phyloP scores from a whole-genome alignment of 2,888 invertebrate genomes.

The Leucophenga maculata region DNA sequence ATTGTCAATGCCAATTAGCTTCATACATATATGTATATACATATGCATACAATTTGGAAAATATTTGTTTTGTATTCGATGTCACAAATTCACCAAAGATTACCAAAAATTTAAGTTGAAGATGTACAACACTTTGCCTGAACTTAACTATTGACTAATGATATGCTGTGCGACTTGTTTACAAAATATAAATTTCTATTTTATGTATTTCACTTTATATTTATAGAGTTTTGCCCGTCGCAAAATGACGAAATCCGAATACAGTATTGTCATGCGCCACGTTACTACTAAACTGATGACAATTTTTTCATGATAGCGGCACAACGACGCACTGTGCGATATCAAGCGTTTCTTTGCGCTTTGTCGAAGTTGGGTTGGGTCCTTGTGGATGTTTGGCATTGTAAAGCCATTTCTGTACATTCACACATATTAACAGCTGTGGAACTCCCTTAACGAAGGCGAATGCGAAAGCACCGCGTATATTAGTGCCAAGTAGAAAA shows the following conservation, averaged over 20 bases:
- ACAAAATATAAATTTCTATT: background rate
- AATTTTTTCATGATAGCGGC: background rate
- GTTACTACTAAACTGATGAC: constrained; percentile 1
- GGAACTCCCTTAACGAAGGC: background rate
- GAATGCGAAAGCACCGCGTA: too few species aligned
- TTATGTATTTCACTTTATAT: background rate
- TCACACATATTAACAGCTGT: constrained; percentile 5
- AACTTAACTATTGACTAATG: background rate
- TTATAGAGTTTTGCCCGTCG: background rate
- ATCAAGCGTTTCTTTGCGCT: background rate
- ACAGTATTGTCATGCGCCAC: background rate
- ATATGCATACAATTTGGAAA: background rate
- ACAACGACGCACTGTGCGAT: background rate
- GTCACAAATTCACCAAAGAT: background rate
- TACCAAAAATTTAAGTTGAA: background rate
- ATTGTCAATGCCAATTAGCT: too few species aligned
- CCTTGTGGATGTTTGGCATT: constrained; percentile 7
- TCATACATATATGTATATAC: too few species aligned
- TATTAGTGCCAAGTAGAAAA: too few species aligned
- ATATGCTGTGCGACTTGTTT: background rate
- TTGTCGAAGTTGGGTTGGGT: constrained; percentile 13
- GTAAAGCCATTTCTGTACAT: constrained; percentile 6
- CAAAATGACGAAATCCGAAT: constrained; percentile 11
- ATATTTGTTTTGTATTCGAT: background rate
- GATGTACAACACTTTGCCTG: background rate